A percentile compares a stretch with the other conserved stretches of the same genome.
Evolutionary conservation across 2,797 vertebrate genomes (phyloP).

Genomic region (Phrynocephalus vlangalii): DNA sequence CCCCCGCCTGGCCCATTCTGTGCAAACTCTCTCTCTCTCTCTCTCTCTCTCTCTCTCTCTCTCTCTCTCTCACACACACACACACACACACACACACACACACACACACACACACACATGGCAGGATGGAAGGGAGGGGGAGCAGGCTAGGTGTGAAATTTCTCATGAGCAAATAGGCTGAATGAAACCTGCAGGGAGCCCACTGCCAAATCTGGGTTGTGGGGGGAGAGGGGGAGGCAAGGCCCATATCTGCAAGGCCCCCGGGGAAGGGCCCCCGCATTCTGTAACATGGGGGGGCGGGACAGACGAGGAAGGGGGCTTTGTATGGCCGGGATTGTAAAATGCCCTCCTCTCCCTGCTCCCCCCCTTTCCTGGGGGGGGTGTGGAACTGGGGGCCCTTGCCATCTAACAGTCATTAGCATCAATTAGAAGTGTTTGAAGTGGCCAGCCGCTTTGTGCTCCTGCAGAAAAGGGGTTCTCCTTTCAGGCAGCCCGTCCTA

Average conservation of each 20-base stretch:
- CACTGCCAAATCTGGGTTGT: slow-evolving; percentile 32
- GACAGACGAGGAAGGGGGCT: slow-evolving; percentile 28
- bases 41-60: no score
- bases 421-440: slow-evolving; percentile 93
- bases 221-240: background rate
- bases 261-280: slow-evolving; percentile 36
- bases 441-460: slow-evolving; percentile 83
- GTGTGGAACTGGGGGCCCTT: slow-evolving; percentile 70
- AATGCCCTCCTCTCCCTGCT: slow-evolving; percentile 71
- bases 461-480: slow-evolving; percentile 70
- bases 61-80: no score
- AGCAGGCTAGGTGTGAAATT: slow-evolving; percentile 84
- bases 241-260: slow-evolving; percentile 38
- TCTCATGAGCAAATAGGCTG: slow-evolving; percentile 81
- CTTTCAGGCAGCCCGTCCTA: slow-evolving; percentile 84
- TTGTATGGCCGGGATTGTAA: slow-evolving; percentile 84
- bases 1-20: background rate
- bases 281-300: background rate
- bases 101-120: background rate
- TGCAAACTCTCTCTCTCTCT: no score
- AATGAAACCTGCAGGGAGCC: slow-evolving; percentile 63
- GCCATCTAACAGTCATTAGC: slow-evolving; percentile 94
- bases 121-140: background rate
- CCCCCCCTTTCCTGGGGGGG: slow-evolving; percentile 81
- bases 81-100: no score